Percentiles rank a stretch among this genome's conserved stretches.
phyloP scores from a whole-genome alignment of 2,113 vertebrate species.

The Thryonomys swinderianus region DNA sequence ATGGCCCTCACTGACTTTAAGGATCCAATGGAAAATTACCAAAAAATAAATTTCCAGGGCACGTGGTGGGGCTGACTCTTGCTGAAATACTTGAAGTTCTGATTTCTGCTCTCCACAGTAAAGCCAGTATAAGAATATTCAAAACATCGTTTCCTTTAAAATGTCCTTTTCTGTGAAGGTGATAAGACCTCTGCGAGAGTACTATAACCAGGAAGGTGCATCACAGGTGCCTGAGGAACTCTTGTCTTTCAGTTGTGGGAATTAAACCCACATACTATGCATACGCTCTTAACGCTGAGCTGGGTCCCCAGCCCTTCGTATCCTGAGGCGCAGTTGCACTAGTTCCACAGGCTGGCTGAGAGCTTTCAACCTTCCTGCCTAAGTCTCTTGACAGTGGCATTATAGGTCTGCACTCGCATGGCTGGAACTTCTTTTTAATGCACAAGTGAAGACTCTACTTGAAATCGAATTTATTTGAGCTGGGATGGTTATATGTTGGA shows the following conservation, averaged over 20 bases:
- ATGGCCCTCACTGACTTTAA: slow-evolving; percentile 13
- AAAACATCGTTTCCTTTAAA: slow-evolving; percentile 25
- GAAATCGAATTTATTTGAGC: not conserved
- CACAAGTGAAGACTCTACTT: not conserved
- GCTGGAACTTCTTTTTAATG: not conserved
- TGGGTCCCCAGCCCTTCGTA: not conserved
- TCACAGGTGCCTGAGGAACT: not conserved
- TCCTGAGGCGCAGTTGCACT: not conserved
- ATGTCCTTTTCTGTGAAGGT: not conserved
- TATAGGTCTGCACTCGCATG: not conserved
- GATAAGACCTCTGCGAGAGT: not conserved
- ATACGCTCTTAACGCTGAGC: not conserved
- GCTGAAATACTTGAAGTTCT: slow-evolving; percentile 32
- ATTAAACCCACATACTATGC: not conserved
- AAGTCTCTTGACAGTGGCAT: not conserved
- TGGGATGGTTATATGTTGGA: not conserved
- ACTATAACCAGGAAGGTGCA: not conserved
- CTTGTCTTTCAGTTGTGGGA: not conserved
- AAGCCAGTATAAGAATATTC: not conserved
- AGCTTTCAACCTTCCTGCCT: not conserved
- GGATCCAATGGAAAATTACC: slow-evolving; percentile 26
- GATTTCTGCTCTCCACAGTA: not conserved
- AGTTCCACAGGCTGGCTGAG: not conserved
- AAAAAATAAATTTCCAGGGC: slow-evolving; percentile 54
- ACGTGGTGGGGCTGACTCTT: not conserved